These are phyloP conservation scores for Coremacera marginata DNA, from an alignment of 2,888 invertebrate genomes.

Conservation along the genomic window DNA sequence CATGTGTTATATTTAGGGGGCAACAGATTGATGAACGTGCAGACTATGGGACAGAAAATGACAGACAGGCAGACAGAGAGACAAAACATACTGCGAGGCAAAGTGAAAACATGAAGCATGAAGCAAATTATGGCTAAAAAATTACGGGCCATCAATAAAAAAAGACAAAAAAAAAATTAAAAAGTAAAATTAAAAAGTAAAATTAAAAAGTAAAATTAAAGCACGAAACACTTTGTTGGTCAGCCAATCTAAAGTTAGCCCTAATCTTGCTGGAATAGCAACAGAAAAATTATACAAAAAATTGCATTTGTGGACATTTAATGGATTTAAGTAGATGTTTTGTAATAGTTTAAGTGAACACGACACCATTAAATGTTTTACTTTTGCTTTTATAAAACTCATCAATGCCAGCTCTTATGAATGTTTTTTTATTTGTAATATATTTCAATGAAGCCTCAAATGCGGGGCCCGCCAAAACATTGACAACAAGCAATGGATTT, in stretches of 20 bases:
- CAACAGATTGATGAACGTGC: no score
- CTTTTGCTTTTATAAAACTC: no score
- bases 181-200: not conserved
- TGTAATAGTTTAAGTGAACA: not conserved
- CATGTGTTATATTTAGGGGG: not conserved
- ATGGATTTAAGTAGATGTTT: not conserved
- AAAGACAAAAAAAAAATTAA: not conserved
- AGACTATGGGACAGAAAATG: no score
- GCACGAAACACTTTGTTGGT: not conserved
- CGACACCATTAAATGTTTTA: not conserved
- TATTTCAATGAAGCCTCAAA: no score
- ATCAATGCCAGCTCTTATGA: no score
- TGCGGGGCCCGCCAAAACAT: no score
- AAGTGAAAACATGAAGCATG: not conserved
- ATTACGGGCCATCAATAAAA: not conserved
- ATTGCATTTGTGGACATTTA: no score
- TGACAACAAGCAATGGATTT: no score
- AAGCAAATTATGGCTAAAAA: not conserved
- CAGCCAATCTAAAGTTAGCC: not conserved
- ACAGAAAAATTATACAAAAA: not conserved
- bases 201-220: not conserved
- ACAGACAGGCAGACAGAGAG: not conserved
- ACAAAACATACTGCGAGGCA: not conserved
- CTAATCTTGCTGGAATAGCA: not conserved
- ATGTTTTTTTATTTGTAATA: no score